Conservation (phyloP, 2,797 vertebrate genomes). For the Adrianichthys oophorus region DNA sequence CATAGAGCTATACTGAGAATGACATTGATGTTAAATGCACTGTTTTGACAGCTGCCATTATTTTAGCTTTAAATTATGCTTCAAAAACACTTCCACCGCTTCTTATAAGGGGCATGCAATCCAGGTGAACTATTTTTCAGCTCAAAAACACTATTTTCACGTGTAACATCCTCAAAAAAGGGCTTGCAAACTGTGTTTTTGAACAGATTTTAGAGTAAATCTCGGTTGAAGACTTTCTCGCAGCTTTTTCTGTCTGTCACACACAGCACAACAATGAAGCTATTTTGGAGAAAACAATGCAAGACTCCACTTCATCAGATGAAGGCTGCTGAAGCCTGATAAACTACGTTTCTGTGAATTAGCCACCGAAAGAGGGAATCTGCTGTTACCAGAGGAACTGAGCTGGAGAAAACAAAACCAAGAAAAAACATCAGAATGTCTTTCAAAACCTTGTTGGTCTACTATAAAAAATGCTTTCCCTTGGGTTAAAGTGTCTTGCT, state of each 20-base stretch:
- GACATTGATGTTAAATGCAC: not conserved
- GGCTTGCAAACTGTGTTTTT: too few species aligned
- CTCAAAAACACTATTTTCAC: not conserved
- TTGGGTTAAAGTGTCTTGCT: too few species aligned
- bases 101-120: not conserved
- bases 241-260: conserved; percentile 1
- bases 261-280: conserved; percentile 6
- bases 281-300: conserved; percentile 19
- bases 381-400: not conserved
- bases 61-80: not conserved
- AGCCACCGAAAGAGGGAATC: not conserved
- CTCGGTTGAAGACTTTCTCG: conserved; percentile 1
- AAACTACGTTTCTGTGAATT: conserved; percentile 1
- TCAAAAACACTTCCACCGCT: conserved; percentile 2
- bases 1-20: not conserved
- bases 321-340: not conserved
- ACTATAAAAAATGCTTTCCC: too few species aligned
- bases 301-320: conserved; percentile 4
- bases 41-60: not conserved
- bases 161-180: not conserved
- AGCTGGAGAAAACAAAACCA: not conserved
- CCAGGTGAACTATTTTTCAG: not conserved
- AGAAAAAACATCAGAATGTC: not conserved
- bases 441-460: not conserved
- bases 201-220: conserved; percentile 4